Evolutionary conservation across 2,113 vertebrate species (phyloP).

Genomic region (Pelmatolapia mariae): DNA sequence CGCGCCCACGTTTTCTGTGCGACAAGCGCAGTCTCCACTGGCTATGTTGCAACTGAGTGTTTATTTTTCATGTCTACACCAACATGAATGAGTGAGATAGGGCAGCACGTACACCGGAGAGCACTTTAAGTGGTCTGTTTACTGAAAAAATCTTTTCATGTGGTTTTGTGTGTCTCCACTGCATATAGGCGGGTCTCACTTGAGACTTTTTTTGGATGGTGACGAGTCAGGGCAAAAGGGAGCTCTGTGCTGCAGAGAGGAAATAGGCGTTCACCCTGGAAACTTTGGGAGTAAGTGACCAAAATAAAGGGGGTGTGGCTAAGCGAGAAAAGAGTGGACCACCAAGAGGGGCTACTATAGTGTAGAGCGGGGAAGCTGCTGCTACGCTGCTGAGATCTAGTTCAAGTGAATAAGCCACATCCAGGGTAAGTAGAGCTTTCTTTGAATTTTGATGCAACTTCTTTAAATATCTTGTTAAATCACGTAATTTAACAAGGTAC

Average conservation of each 20-base stretch:
- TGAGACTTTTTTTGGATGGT: constrained; percentile 35
- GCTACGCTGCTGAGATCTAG: not conserved
- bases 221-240: constrained; percentile 44
- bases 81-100: not conserved
- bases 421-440: constrained; percentile 15
- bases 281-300: constrained; percentile 49
- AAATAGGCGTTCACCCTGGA: constrained; percentile 67
- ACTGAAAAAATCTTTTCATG: constrained; percentile 36
- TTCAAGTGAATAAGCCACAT: not conserved
- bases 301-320: constrained; percentile 36
- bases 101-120: not conserved
- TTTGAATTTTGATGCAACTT: not conserved
- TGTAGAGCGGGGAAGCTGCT: not conserved
- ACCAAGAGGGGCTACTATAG: constrained; percentile 22
- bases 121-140: constrained; percentile 14
- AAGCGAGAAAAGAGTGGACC: constrained; percentile 25
- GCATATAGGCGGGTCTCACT: constrained; percentile 56
- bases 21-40: not conserved
- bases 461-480: not conserved
- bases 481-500: not conserved
- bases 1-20: not conserved
- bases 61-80: not conserved
- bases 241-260: constrained; percentile 62
- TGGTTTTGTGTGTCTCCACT: constrained; percentile 21
- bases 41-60: constrained; percentile 16